Base-by-base conservation (phyloP, 2,888 invertebrate species). In the Automeris io region DNA sequence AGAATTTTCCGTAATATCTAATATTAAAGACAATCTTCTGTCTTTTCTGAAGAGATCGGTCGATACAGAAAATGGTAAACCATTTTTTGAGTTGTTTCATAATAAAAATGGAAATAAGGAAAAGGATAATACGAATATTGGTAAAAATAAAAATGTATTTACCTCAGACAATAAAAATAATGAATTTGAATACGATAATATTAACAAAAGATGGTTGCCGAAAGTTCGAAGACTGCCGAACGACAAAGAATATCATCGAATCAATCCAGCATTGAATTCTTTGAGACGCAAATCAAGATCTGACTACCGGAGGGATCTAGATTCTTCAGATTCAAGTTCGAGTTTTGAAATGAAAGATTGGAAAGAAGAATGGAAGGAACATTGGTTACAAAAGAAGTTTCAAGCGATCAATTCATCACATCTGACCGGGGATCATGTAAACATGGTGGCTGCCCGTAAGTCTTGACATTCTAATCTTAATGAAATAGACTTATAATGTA, bases 381-480 rank as follows among this genome's bases (percentile, higher is more conserved):
- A 56, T 0, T 72, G 68, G 72, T 36, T 63, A 11, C 40, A 62
- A 26, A 72, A 69, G 46, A 72, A 73, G 38, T 47, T 61, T 19
- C 66, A 74, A 35, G 72, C 69, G 0, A 46, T 75, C 1, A 77
- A 80, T 40, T 41, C 62, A 1, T 45, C 70, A 0, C 19, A 37
- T 3, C 53, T 53, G 0, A 51, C 42, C 11, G 75, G 71, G 3
- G 82, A 83, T 32, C 46, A 44, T 0, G 66, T 83, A 5, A 79
- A 81, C 37, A 82, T 83, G 81, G 63, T 63, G 1, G 82, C 73
- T 19, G 83, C 81, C 9, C 70, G 83, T 70, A 48, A 58, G 67
- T 65, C 45, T 37, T 23, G 24, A 2, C 24, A 2, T 32, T 38
- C 22, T 26, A 13, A 1, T 26, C 2, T 26, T 13, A 13, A 13